Evolutionary conservation across 1,140 invertebrate genomes (phyloP), one percentile per base, ranked within the genome.

Genomic region (Penaeus indicus): DNA sequence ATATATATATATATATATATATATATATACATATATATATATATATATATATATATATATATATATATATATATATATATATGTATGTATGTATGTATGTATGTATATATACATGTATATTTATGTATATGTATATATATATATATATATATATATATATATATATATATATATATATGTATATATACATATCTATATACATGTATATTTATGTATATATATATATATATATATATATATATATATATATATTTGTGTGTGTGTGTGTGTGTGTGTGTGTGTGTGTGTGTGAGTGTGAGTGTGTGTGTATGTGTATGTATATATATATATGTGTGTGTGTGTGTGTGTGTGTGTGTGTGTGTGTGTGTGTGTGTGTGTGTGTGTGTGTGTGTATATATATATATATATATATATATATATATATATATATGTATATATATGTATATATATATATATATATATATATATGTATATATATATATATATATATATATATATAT

Each of bases 1-100:
- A n/a, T 64, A 64, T 64, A n/a, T 64, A n/a, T 64, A n/a, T 64
- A n/a, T 64, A n/a, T 64, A n/a, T 64, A n/a, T 64, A n/a, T 64
- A n/a, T 64, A n/a, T 64, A n/a, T 64, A n/a, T 64, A n/a, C n/a
- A n/a, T 64, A n/a, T 64, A n/a, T 64, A n/a, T 64, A n/a, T 64
- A n/a, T 64, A n/a, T 64, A n/a, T 64, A n/a, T 64, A n/a, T 64
- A 16, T 64, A n/a, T 64, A n/a, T 64, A n/a, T 64, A n/a, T 64
- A n/a, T 64, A n/a, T 64, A n/a, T 64, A n/a, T 64, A n/a, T 64
- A n/a, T 64, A n/a, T 64, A n/a, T 64, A n/a, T 64, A n/a, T 64
- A n/a, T 64, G 63, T 64, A 64, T 64, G 63, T 64, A n/a, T 64
- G 63, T 64, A n/a, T 64, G 63, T 64, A n/a, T 64, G 63, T 64